A percentile compares a stretch with the other conserved stretches of the same genome.
Evolutionary conservation across 2,113 vertebrate genomes (phyloP).

Genomic region (Sylvietta virens): DNA sequence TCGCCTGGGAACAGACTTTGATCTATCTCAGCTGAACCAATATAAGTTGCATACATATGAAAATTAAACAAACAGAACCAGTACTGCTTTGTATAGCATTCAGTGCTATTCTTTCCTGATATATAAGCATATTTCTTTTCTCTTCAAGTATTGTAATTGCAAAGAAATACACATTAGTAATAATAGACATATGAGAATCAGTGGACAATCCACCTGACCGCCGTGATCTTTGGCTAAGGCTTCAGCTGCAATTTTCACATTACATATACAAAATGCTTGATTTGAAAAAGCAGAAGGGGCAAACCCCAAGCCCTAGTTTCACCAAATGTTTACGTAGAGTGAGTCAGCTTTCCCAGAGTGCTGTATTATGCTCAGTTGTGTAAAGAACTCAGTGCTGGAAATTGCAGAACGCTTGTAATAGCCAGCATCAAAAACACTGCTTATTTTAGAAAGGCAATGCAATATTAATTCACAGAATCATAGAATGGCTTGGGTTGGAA

Average conservation of each 20-base stretch:
- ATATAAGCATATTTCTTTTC: not conserved
- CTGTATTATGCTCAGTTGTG: not conserved
- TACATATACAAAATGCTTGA: not conserved
- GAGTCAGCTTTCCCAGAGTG: not conserved
- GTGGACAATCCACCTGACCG: not conserved
- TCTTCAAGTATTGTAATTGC: not conserved
- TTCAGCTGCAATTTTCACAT: not conserved
- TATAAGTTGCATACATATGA: not conserved
- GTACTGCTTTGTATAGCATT: not conserved
- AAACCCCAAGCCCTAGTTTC: not conserved
- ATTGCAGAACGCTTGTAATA: not conserved
- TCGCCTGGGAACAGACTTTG: conserved; percentile 17
- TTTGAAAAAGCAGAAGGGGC: not conserved
- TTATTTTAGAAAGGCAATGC: not conserved
- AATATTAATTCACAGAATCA: not conserved
- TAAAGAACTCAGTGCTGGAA: not conserved
- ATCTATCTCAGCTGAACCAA: not conserved
- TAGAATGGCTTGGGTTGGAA: not conserved
- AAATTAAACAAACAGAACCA: conserved; percentile 11
- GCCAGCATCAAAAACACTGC: not conserved
- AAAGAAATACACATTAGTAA: not conserved
- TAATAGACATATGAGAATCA: not conserved
- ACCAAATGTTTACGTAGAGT: not conserved
- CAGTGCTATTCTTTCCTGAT: not conserved
- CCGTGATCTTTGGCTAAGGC: not conserved